Conservation (phyloP, 2,797 vertebrate species). For the Anguilla obscura region DNA sequence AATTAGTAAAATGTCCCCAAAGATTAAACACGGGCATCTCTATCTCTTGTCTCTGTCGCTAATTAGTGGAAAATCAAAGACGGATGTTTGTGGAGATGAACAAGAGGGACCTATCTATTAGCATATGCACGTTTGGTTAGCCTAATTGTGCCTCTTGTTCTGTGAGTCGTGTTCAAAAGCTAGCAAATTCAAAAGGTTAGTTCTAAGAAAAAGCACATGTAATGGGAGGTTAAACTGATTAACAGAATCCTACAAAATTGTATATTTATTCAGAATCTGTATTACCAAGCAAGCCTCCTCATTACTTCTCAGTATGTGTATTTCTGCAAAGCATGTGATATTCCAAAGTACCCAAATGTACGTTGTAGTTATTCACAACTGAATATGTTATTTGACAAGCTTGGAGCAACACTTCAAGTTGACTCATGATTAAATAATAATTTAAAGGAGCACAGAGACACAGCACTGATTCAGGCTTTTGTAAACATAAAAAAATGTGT, state of each 20-base stretch:
- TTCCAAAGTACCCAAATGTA: background rate
- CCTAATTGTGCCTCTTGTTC: background rate
- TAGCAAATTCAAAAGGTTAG: constrained; percentile 10
- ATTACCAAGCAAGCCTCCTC: background rate
- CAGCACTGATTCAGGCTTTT: background rate
- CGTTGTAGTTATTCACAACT: background rate
- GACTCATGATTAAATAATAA: constrained; percentile 20
- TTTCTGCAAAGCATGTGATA: background rate
- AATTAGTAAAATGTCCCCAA: background rate
- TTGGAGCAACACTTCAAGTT: constrained; percentile 15
- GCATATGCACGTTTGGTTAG: constrained; percentile 10
- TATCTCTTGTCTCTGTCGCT: constrained; percentile 13
- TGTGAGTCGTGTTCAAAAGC: background rate
- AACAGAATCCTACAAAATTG: background rate
- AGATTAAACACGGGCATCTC: constrained; percentile 7
- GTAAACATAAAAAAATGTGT: background rate
- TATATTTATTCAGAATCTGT: background rate
- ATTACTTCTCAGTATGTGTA: background rate
- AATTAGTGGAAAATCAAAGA: constrained; percentile 34
- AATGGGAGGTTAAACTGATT: constrained; percentile 27
- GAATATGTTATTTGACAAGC: constrained; percentile 2
- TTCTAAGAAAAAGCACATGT: background rate
- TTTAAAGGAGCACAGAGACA: background rate
- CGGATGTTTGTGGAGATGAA: constrained; percentile 2
- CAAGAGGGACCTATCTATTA: constrained; percentile 26